Evolutionary conservation across 2,113 vertebrate species (phyloP).

Genomic region (Suncus etruscus): DNA sequence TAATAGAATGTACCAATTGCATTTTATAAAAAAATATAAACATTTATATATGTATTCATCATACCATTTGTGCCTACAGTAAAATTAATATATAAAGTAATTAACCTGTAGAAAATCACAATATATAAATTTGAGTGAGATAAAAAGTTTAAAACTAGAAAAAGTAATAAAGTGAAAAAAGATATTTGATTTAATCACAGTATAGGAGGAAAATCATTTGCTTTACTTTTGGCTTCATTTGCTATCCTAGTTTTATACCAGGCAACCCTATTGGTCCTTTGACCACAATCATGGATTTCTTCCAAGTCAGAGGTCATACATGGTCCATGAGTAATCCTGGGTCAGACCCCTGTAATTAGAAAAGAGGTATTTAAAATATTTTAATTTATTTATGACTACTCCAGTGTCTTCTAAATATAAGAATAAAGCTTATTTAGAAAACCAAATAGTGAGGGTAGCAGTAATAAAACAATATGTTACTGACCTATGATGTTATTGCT

Average conservation of each 20-base stretch:
- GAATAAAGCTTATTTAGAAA: slow-evolving; percentile 24
- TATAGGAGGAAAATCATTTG: too few relatives aligned
- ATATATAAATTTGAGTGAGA: background rate
- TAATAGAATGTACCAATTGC: slow-evolving; percentile 15
- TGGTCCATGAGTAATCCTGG: too few relatives aligned
- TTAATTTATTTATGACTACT: slow-evolving; percentile 26
- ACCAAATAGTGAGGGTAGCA: background rate
- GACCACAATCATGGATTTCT: too few relatives aligned
- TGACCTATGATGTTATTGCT: background rate
- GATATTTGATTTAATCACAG: background rate
- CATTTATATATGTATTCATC: background rate
- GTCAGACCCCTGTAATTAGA: too few relatives aligned
- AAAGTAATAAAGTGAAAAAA: background rate
- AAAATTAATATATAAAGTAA: slow-evolving; percentile 30
- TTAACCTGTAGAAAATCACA: background rate
- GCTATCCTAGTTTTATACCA: too few relatives aligned
- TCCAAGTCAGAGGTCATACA: too few relatives aligned
- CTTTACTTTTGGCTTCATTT: too few relatives aligned
- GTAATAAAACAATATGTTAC: slow-evolving; percentile 8
- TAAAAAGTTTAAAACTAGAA: background rate
- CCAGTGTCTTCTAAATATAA: slow-evolving; percentile 32
- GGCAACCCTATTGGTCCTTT: too few relatives aligned
- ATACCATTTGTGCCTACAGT: slow-evolving; percentile 15
- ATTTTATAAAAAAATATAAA: background rate
- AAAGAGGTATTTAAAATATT: slow-evolving; percentile 10